Evolutionary conservation across 2,113 vertebrate genomes (phyloP), one percentile per base, ranked within the genome.

Genomic region (Pluvianellus socialis): DNA sequence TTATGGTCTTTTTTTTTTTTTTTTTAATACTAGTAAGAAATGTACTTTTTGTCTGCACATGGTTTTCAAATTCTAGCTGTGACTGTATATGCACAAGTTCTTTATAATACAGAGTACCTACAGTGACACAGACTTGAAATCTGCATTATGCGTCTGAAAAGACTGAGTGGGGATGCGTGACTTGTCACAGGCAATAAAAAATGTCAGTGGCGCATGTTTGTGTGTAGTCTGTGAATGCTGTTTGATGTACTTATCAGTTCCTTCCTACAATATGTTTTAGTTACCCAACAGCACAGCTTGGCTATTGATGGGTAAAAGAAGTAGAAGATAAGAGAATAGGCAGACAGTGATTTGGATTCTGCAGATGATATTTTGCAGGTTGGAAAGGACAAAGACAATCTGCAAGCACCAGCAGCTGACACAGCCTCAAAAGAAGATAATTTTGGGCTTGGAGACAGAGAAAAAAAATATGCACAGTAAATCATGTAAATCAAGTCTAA

Each of bases 231-330:
- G 85, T 89, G 79, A 74, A 95, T 45, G 86, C 59, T 81, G 88
- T 96, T 96, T 97, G 96, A 96, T 96, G 87, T 96, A 97, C 93
- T 97, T 96, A 97, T 96, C 96, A 92, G 82, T 90, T 95, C 86
- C 66, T 96, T 96, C 92, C 85, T 96, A 94, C 92, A 97, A 93
- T 95, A 94, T 90, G 92, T 83, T 14, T 26, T 84, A 79, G 79
- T 93, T 92, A 95, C 92, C 6, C 28, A 97, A 90, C 71, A 61
- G 92, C 73, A 84, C 80, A 94, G 95, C 88, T 94, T 96, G 86
- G 66, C 92, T 94, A 97, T 94, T 96, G 93, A 95, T 85, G 94
- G 50, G 71, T 87, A 92, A 86, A 95, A 96, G 86, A 86, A 94
- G 56, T 24, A 71, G 70, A 92, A 97, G 94, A 94, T 96, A 96